Conservation (phyloP, 2,113 vertebrate species). For the Dicrurus megarhynchus region DNA sequence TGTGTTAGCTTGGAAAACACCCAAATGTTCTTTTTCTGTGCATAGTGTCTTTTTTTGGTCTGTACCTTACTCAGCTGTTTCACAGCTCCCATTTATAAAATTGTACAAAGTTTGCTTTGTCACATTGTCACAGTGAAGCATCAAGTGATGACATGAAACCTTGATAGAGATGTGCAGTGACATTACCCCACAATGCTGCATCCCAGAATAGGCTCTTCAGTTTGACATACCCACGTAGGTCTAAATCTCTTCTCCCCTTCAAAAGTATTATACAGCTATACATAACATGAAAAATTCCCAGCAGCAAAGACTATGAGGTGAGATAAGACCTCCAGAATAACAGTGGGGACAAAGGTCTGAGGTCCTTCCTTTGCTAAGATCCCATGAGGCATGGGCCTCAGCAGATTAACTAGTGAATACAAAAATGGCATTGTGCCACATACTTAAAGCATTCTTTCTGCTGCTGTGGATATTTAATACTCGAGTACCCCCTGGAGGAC, state of each 20-base stretch:
- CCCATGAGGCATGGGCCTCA: neutral
- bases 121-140: neutral
- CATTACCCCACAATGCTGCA: neutral
- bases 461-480: neutral
- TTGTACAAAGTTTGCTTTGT: neutral
- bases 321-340: neutral
- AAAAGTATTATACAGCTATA: neutral
- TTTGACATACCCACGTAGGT: neutral
- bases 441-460: neutral
- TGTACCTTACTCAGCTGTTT: neutral
- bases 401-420: neutral
- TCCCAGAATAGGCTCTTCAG: neutral
- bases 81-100: neutral
- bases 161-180: neutral
- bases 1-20: neutral
- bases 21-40: neutral
- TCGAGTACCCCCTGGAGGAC: conserved; percentile 52
- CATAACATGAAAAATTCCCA: neutral
- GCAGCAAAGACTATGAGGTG: neutral
- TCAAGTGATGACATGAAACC: neutral
- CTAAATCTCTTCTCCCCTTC: neutral
- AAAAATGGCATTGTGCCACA: neutral
- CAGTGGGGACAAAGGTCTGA: neutral
- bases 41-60: neutral
- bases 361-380: neutral